phyloP scores from a whole-genome alignment of 2,797 vertebrate species.

The Lagorchestes hirsutus region DNA sequence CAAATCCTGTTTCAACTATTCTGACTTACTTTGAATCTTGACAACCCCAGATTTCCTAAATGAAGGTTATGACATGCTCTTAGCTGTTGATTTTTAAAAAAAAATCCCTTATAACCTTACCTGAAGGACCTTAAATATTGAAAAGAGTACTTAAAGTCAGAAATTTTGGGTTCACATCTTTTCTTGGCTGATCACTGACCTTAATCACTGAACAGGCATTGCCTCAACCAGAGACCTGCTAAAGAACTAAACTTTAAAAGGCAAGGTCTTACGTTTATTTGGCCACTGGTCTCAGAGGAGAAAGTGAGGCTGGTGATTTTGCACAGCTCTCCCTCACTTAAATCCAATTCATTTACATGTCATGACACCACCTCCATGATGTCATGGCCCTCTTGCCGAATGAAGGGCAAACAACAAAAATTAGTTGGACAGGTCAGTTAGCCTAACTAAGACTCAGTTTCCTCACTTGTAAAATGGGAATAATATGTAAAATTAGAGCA shows the following conservation, averaged over 20 bases:
- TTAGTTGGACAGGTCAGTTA: background rate
- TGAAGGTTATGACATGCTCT: background rate
- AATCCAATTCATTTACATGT: too few species aligned
- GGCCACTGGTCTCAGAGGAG: too few species aligned
- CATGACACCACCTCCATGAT: too few species aligned
- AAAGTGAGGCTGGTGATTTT: too few species aligned
- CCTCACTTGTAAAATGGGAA: background rate
- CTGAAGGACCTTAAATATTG: background rate
- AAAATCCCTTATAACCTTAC: background rate
- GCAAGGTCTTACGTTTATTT: too few species aligned
- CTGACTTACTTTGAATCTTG: background rate
- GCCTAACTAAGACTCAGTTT: background rate
- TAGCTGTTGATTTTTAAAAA: background rate
- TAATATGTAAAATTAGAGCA: background rate
- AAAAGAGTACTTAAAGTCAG: background rate
- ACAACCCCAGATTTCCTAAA: background rate
- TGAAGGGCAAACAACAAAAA: too few species aligned
- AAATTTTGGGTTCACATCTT: background rate
- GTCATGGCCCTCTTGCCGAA: too few species aligned
- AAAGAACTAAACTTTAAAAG: too few species aligned
- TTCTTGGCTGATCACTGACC: background rate
- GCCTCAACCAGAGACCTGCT: too few species aligned
- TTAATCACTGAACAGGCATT: too few species aligned
- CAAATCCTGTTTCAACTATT: constrained; percentile 44
- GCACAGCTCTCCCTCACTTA: too few species aligned